Evolutionary conservation across 2,797 vertebrate species (phyloP).

Genomic region (Pagetopsis macropterus): DNA sequence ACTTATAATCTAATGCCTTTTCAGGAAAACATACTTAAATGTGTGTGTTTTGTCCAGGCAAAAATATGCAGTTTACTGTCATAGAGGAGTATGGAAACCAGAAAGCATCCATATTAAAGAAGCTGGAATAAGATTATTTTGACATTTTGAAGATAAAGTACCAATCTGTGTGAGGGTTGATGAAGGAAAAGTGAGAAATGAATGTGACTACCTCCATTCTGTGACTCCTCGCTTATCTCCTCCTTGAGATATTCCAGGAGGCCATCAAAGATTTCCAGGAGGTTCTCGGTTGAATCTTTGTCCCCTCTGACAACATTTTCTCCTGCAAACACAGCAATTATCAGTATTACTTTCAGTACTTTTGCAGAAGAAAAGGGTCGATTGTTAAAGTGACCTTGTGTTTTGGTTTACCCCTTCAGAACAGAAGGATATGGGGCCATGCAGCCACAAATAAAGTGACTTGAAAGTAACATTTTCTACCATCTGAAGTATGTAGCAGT

Average conservation of each 20-base stretch:
- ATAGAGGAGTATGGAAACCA: no score
- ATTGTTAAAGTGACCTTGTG: not conserved
- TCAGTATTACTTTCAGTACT: not conserved
- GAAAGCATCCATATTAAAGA: no score
- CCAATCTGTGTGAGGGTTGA: not conserved
- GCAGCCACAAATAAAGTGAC: not conserved
- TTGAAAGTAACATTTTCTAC: not conserved
- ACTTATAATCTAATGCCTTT: not conserved
- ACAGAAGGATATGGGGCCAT: not conserved
- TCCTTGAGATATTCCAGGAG: conserved; percentile 95
- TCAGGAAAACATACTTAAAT: no score
- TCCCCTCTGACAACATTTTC: conserved; percentile 94
- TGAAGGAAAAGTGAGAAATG: not conserved
- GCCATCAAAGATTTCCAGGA: conserved; percentile 97
- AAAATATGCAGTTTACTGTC: no score
- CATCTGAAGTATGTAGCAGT: not conserved
- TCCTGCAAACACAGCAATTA: conserved; percentile 77
- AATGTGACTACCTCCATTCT: conserved; percentile 80
- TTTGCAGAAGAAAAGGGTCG: not conserved
- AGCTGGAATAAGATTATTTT: no score
- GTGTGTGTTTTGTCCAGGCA: no score
- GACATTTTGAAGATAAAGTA: no score
- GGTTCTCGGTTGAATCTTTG: conserved; percentile 90
- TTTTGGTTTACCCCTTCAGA: not conserved
- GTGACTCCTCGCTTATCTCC: conserved; percentile 86